Conservation (phyloP, 2,888 invertebrate genomes). For the Ramazzottius varieornatus region DNA sequence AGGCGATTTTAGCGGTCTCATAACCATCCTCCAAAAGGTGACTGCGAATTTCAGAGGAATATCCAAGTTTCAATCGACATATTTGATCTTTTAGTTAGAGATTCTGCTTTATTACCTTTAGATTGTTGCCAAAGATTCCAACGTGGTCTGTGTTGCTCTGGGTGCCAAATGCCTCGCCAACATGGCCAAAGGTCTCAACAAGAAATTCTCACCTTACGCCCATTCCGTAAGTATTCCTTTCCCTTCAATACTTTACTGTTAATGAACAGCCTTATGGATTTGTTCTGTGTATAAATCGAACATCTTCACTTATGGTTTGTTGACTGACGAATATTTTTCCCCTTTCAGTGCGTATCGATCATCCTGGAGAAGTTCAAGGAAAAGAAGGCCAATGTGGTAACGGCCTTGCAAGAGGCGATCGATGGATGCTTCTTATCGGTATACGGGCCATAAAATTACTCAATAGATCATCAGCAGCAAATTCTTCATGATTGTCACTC, state of each 20-base stretch:
- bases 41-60: slow-evolving; percentile 8
- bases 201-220: slow-evolving; percentile 60
- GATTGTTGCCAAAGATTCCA: slow-evolving; percentile 74
- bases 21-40: slow-evolving; percentile 61
- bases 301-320: not conserved
- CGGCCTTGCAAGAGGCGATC: slow-evolving; percentile 56
- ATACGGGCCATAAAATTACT: too few species aligned
- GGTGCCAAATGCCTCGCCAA: slow-evolving; percentile 55
- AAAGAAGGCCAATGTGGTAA: slow-evolving; percentile 69
- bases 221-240: slow-evolving; percentile 13
- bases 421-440: slow-evolving; percentile 60
- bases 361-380: slow-evolving; percentile 89
- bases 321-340: not conserved
- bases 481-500: slow-evolving; percentile 10
- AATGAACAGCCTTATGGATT: not conserved
- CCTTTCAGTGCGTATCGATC: slow-evolving; percentile 25
- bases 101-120: slow-evolving; percentile 16
- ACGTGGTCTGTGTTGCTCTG: slow-evolving; percentile 66
- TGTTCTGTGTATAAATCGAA: not conserved
- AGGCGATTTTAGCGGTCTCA: slow-evolving; percentile 71
- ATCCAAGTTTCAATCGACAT: not conserved
- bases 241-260: not conserved
- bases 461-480: too few species aligned
- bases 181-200: slow-evolving; percentile 58
- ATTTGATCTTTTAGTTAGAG: not conserved